Percentiles rank a stretch among this genome's conserved stretches.
Evolutionary conservation across 2,113 vertebrate genomes (phyloP).

Genomic region (Lophochroa leadbeateri): DNA sequence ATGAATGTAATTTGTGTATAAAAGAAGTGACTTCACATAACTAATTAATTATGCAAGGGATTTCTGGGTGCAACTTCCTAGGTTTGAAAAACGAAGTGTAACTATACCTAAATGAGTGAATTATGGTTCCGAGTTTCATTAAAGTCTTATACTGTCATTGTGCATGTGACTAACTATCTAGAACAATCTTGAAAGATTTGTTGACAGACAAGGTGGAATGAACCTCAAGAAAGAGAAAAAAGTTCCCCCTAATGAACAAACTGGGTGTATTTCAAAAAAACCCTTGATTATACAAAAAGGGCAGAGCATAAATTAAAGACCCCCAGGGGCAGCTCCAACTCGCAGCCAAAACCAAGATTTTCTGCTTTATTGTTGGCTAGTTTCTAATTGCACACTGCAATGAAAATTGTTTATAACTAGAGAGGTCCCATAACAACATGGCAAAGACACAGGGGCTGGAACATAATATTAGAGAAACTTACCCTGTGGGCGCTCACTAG

Average conservation of each 20-base stretch:
- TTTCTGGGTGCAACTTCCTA: not conserved
- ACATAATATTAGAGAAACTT: conserved; percentile 57
- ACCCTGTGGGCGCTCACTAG: conserved; percentile 31
- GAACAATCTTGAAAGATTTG: not conserved
- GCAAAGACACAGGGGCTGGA: conserved; percentile 25
- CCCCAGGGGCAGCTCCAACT: not conserved
- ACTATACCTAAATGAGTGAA: not conserved
- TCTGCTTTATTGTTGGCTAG: not conserved
- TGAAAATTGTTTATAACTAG: conserved; percentile 58
- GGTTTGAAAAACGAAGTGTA: not conserved
- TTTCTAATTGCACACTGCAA: conserved; percentile 35
- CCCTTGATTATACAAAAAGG: not conserved
- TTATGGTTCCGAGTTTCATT: not conserved
- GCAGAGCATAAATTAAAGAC: conserved; percentile 37
- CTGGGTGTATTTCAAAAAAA: not conserved
- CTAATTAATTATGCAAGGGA: not conserved
- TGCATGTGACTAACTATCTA: not conserved
- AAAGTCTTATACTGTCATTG: not conserved
- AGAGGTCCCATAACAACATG: conserved; percentile 45
- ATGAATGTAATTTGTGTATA: not conserved
- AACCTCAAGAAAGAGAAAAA: not conserved
- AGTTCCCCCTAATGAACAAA: not conserved
- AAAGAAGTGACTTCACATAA: not conserved
- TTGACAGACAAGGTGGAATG: not conserved
- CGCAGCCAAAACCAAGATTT: conserved; percentile 14